Evolutionary conservation across 1,140 invertebrate genomes (phyloP).

Genomic region (Diabrotica virgifera): DNA sequence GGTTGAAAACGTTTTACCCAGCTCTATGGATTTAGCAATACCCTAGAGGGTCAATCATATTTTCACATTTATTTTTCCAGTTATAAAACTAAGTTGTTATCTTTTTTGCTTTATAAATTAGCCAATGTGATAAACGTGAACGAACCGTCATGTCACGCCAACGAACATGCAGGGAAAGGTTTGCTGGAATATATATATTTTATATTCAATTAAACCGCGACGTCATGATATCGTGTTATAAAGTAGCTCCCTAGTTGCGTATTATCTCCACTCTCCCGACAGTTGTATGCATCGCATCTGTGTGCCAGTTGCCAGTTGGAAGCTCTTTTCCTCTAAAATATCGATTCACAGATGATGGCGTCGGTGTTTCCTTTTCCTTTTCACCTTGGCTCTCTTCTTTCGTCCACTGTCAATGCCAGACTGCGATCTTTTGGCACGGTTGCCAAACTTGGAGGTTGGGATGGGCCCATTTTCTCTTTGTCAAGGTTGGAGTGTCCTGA

Average conservation of each 20-base stretch:
- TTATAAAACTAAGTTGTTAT: no score
- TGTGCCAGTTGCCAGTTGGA: no score
- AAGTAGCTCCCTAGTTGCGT: neutral
- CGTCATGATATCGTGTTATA: neutral
- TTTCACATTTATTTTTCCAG: no score
- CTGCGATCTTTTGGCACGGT: constrained; percentile 1
- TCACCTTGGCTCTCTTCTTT: neutral
- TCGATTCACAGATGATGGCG: neutral
- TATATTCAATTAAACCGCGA: neutral
- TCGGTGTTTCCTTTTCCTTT: neutral
- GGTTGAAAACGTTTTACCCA: no score
- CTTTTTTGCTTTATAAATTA: no score
- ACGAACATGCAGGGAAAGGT: neutral
- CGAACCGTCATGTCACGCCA: neutral
- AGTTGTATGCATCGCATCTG: neutral
- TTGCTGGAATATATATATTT: no score
- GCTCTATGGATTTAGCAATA: no score
- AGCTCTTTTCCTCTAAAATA: neutral
- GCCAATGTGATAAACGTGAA: no score
- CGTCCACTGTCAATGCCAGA: constrained; percentile 1
- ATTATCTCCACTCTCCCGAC: neutral
- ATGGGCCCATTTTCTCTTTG: neutral
- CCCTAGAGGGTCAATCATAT: no score
- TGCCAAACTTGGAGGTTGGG: neutral
- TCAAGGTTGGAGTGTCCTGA: neutral